These are phyloP conservation scores for Monopterus albus DNA, from an alignment of 2,113 vertebrate genomes.

Conservation along the genomic window DNA sequence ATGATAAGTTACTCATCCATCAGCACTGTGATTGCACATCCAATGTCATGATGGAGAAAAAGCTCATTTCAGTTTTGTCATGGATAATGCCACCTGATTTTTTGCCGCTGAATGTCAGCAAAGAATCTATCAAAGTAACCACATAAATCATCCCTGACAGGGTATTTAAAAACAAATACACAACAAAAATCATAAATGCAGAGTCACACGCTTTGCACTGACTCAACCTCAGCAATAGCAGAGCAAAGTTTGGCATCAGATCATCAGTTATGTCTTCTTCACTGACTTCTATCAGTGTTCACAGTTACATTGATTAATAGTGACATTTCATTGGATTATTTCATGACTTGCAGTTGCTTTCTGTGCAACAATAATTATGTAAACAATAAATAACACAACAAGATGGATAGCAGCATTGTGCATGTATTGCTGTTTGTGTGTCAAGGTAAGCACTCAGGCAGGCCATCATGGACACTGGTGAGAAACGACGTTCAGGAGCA, in stretches of 20 bases:
- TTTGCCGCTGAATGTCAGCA: slow-evolving; percentile 71
- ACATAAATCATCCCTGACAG: slow-evolving; percentile 79
- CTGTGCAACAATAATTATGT: slow-evolving; percentile 19
- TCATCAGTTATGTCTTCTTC: slow-evolving; percentile 50
- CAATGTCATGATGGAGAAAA: slow-evolving; percentile 60
- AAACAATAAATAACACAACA: slow-evolving; percentile 40
- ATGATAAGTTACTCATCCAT: slow-evolving; percentile 68
- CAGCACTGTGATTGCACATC: slow-evolving; percentile 63
- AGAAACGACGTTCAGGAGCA: slow-evolving; percentile 39
- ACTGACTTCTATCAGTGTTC: slow-evolving; percentile 47
- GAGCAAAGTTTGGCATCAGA: slow-evolving; percentile 45
- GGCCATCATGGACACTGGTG: slow-evolving; percentile 10
- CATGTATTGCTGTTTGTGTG: slow-evolving; percentile 17
- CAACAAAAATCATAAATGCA: slow-evolving; percentile 49
- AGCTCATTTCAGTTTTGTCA: slow-evolving; percentile 77
- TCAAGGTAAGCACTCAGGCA: background rate
- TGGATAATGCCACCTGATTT: slow-evolving; percentile 77
- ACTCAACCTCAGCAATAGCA: slow-evolving; percentile 24
- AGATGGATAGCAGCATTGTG: slow-evolving; percentile 37
- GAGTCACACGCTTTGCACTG: slow-evolving; percentile 38
- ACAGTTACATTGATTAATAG: slow-evolving; percentile 67
- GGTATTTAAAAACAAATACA: slow-evolving; percentile 76
- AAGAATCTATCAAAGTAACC: slow-evolving; percentile 68
- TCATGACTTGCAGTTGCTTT: slow-evolving; percentile 41
- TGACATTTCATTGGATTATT: slow-evolving; percentile 68